Evolutionary conservation across 1,140 invertebrate genomes (phyloP), one percentile per base, ranked within the genome.

Genomic region (Teleopsis dalmanni): DNA sequence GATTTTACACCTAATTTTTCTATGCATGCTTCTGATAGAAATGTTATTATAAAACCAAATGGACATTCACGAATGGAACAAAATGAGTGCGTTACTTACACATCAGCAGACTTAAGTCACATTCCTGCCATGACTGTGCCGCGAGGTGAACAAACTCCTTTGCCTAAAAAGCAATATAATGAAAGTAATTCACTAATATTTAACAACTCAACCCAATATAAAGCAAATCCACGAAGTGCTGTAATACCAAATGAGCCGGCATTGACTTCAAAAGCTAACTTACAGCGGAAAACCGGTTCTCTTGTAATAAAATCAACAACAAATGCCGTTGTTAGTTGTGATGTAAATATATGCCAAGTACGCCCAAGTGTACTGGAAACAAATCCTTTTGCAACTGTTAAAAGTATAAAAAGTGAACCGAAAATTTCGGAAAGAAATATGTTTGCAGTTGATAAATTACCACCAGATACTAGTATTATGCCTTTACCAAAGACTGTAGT

Each of bases 1-100:
- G 78, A 82, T 53, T 82, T 82, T 46, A 71, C 76, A 26, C 79
- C 80, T 0, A 79, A 81, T 47, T 83, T 82, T 53, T 75, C 74
- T 11, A 35, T 54, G 4, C 49, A 53, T 23, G 22, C 51, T 5
- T 21, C 36, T 36, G 47, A 43, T 11, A 37, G 18, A 27, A 10
- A 18, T 22, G 26, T n/a, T 4, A 18, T 9, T 1, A n/a, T 18
- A 19, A 43, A 43, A 43, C 19, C 31, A 10, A 19, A 29, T 29
- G 22, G 19, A 13, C 27, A 29, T 21, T 13, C 7, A 8, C 41
- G 31, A 26, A 25, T 19, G 14, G 31, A 16, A 19, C 14, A 16
- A 31, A 21, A 43, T 21, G 19, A 29, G 10, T n/a, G n/a, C n/a
- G n/a, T n/a, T n/a, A n/a, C n/a, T n/a, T 19, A 43, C 7, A 29